phyloP scores from a whole-genome alignment of 2,113 vertebrate genomes.

The Mesembrinibis cayennensis region DNA sequence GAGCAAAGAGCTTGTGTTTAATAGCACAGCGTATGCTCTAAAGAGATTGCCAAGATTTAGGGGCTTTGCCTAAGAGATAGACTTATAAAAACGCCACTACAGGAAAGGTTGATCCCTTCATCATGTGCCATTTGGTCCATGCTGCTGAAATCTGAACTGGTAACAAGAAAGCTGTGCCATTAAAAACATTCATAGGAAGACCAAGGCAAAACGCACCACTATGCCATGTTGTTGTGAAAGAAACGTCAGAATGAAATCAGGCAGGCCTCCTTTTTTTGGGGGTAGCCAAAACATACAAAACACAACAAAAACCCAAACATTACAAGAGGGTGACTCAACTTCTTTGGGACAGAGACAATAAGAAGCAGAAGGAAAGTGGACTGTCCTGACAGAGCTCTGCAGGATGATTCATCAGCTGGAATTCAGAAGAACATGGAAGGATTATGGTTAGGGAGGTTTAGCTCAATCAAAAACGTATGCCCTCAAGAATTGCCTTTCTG shows the following conservation, averaged over 20 bases:
- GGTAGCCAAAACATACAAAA: slow-evolving; percentile 43
- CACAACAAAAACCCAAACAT: slow-evolving; percentile 24
- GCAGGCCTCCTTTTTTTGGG: not conserved
- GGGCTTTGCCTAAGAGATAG: slow-evolving; percentile 69
- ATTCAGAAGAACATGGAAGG: slow-evolving; percentile 53
- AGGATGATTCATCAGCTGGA: slow-evolving; percentile 39
- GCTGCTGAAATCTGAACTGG: slow-evolving; percentile 59
- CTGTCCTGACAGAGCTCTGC: not conserved
- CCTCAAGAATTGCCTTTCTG: not conserved
- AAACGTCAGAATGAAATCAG: slow-evolving; percentile 19
- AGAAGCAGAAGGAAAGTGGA: slow-evolving; percentile 11
- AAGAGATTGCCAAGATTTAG: slow-evolving; percentile 72
- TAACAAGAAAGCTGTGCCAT: slow-evolving; percentile 61
- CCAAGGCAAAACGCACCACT: slow-evolving; percentile 5
- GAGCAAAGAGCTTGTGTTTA: slow-evolving; percentile 66
- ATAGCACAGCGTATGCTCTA: slow-evolving; percentile 42
- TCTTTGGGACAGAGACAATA: slow-evolving; percentile 29
- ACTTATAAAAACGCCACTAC: slow-evolving; percentile 70
- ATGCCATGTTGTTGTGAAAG: slow-evolving; percentile 5
- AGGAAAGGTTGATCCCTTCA: slow-evolving; percentile 60
- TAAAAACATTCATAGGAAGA: slow-evolving; percentile 42
- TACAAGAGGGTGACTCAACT: slow-evolving; percentile 29
- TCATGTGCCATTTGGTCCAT: not conserved
- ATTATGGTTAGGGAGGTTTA: not conserved
- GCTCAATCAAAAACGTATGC: slow-evolving; percentile 5